Percentiles rank a stretch among this genome's conserved stretches.
phyloP scores from a whole-genome alignment of 2,797 vertebrate genomes.

The Hozukius guyotensis region DNA sequence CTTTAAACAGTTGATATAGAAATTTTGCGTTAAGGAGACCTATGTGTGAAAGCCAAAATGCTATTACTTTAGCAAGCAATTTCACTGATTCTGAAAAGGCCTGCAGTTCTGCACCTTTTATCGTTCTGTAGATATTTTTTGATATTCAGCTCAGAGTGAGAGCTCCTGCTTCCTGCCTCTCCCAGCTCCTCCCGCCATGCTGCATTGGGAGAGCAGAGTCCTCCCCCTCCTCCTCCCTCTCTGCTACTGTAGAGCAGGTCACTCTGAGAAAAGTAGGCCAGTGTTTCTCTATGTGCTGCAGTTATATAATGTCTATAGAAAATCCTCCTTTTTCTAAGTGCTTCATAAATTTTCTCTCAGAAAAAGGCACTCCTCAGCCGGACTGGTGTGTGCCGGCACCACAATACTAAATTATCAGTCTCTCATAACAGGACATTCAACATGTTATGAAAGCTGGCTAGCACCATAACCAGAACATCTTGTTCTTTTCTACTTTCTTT shows the following conservation, averaged over 20 bases:
- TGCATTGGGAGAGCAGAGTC: conserved; percentile 53
- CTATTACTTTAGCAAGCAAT: not conserved
- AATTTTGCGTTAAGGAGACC: not conserved
- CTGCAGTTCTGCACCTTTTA: not conserved
- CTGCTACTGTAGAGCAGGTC: conserved; percentile 76
- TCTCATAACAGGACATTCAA: not conserved
- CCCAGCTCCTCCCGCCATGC: conserved; percentile 47
- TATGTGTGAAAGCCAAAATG: not conserved
- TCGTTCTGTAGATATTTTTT: not conserved
- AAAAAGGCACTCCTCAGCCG: not conserved
- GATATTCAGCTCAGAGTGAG: conserved; percentile 48
- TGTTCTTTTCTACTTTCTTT: conserved; percentile 55
- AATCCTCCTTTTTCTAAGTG: conserved; percentile 39
- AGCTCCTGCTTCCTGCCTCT: conserved; percentile 14
- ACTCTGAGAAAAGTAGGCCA: conserved; percentile 82
- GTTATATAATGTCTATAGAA: conserved; percentile 79
- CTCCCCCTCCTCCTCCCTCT: conserved; percentile 17
- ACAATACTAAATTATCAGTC: not conserved
- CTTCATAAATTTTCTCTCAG: conserved; percentile 16
- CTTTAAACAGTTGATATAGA: not conserved
- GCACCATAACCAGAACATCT: conserved; percentile 38
- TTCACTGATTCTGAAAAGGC: too few species aligned
- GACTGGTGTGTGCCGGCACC: not conserved
- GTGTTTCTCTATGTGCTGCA: conserved; percentile 66
- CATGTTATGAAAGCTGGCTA: not conserved